Evolutionary conservation across 2,113 vertebrate genomes (phyloP), one percentile per base, ranked within the genome.

Genomic region (Stigmatopora nigra): DNA sequence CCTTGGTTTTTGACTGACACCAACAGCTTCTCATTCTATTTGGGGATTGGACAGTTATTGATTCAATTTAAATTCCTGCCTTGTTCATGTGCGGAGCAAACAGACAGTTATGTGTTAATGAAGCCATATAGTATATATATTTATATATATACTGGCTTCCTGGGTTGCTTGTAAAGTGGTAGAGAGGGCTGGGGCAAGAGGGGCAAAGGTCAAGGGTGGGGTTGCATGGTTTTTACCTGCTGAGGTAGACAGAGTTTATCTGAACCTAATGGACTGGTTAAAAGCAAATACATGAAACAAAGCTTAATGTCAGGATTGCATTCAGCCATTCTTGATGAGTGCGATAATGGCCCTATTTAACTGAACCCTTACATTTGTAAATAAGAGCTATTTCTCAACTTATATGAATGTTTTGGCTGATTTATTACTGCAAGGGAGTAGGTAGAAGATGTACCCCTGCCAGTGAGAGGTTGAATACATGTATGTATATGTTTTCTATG

Each of bases 81-180:
- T 67, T 71, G 69, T 78, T 85, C 85, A 90, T 90, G 84, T 85
- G 83, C 64, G 88, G 78, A 77, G 86, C 85, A 90, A 91, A 91
- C 88, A 88, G 89, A 90, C 88, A 90, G 86, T 89, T 88, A 90
- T 92, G 88, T 89, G 87, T 89, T 91, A 89, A 91, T 90, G 89
- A 90, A 87, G 76, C 79, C 87, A 76, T 80, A 82, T 86, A 84
- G 87, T 88, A 78, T 63, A 70, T n/a, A n/a, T n/a, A n/a, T n/a
- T n/a, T n/a, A 67, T 88, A 86, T 31, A 31, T 31, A 88, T 84
- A 72, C 70, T 83, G 36, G 15, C 77, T 72, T 46, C 76, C 75
- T 45, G 64, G n/a, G 72, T 36, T 75, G 69, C 51, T 68, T 80
- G 53, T 78, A 64, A 84, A 67, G 60, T 6, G 61, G 55, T 55